phyloP scores from a whole-genome alignment of 2,797 vertebrate species.

The Trematomus bernacchii region DNA sequence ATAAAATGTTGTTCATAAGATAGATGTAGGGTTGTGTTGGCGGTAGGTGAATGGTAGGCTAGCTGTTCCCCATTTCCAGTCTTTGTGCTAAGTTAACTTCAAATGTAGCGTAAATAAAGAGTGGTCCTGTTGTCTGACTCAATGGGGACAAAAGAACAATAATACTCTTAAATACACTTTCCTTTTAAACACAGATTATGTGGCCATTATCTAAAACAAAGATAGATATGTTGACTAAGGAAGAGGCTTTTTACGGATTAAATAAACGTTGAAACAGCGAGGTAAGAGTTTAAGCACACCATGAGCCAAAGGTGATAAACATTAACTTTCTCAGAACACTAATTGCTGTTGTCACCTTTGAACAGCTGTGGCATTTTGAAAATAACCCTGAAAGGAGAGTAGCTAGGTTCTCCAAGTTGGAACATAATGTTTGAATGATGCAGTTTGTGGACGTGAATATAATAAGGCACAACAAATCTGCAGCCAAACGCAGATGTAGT shows the following conservation, averaged over 20 bases:
- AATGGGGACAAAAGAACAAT: too few species aligned
- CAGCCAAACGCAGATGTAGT: slow-evolving; percentile 43
- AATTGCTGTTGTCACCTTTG: slow-evolving; percentile 55
- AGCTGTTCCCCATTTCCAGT: neutral
- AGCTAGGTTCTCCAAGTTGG: slow-evolving; percentile 38
- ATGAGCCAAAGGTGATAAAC: slow-evolving; percentile 29
- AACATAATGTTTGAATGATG: slow-evolving; percentile 55
- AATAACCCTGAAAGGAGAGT: slow-evolving; percentile 47
- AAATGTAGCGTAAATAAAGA: neutral
- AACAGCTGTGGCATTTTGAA: slow-evolving; percentile 66
- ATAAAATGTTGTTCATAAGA: neutral
- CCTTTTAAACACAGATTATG: slow-evolving; percentile 5
- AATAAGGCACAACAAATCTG: slow-evolving; percentile 58
- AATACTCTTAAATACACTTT: neutral
- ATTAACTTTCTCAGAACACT: slow-evolving; percentile 49
- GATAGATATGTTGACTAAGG: neutral
- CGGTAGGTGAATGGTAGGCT: neutral
- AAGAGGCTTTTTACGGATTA: slow-evolving; percentile 20
- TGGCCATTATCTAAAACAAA: neutral
- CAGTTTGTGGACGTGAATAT: slow-evolving; percentile 51
- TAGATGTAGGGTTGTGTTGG: too few species aligned
- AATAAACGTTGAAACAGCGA: slow-evolving; percentile 33
- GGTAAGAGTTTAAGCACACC: slow-evolving; percentile 14
- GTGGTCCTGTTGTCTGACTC: too few species aligned
- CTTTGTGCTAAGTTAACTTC: neutral